Evolutionary conservation across 2,797 vertebrate species (phyloP).

Genomic region (Vipera ursinii): DNA sequence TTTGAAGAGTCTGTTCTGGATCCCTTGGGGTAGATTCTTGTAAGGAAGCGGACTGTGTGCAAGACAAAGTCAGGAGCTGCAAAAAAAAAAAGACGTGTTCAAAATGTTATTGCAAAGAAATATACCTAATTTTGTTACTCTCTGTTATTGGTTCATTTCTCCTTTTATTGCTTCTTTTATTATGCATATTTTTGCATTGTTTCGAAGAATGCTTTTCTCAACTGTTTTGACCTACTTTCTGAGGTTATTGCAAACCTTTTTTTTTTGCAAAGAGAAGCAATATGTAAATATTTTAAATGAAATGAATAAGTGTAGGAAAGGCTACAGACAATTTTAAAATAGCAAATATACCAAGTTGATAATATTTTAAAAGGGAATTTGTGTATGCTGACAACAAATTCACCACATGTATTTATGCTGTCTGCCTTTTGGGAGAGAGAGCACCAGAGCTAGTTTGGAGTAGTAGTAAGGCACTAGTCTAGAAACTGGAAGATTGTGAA

Average conservation of each 20-base stretch:
- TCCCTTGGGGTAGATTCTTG: constrained; percentile 84
- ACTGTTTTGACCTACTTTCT: background rate
- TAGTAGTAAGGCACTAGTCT: background rate
- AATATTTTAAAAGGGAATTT: background rate
- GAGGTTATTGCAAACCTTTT: background rate
- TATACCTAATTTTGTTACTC: background rate
- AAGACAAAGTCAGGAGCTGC: constrained; percentile 76
- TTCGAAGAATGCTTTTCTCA: background rate
- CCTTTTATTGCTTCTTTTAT: background rate
- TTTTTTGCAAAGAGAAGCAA: background rate
- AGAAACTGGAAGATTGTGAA: background rate
- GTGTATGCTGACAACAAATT: background rate
- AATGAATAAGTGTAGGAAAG: background rate
- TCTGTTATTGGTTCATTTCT: background rate
- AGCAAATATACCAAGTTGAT: background rate
- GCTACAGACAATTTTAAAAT: background rate
- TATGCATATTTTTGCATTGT: background rate
- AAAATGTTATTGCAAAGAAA: constrained; percentile 3
- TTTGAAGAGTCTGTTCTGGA: constrained; percentile 80
- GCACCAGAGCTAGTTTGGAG: too few species aligned
- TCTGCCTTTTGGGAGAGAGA: background rate
- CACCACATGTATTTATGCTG: background rate
- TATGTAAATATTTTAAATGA: background rate
- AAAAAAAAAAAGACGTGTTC: constrained; percentile 25
- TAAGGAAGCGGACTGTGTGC: constrained; percentile 82